Conservation (phyloP, 2,113 vertebrate genomes). For the Dendrocopos noguchii region DNA sequence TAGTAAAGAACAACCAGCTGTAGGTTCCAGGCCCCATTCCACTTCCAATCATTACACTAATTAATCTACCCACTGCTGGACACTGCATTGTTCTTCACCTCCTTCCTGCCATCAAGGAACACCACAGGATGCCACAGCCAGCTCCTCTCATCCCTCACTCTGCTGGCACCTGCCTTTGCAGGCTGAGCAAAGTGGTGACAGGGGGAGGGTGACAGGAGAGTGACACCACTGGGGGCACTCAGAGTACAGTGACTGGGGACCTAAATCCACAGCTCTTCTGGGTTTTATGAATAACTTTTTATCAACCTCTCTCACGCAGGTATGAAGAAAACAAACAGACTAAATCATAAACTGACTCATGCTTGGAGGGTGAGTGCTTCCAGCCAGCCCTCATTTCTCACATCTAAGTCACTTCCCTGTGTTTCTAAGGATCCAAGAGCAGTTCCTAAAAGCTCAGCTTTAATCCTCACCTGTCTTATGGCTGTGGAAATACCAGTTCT, state of each 20-base stretch:
- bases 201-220: neutral
- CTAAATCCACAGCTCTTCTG: neutral
- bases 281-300: neutral
- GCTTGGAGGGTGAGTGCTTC: neutral
- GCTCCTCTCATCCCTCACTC: rapidly evolving
- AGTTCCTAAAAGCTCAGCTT: neutral
- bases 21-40: neutral
- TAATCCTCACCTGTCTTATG: neutral
- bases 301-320: rapidly evolving
- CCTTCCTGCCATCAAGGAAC: neutral
- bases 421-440: neutral
- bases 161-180: rapidly evolving
- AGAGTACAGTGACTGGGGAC: rapidly evolving
- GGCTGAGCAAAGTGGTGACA: neutral
- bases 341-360: neutral
- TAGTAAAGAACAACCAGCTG: neutral
- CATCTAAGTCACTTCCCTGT: neutral
- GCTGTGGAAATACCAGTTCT: neutral
- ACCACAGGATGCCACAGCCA: no score
- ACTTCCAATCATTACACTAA: neutral
- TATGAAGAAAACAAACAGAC: neutral
- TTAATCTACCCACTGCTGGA: neutral
- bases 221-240: neutral
- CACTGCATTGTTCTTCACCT: neutral
- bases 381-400: neutral